phyloP scores from a whole-genome alignment of 2,888 invertebrate genomes.

The Trileptium ribeirensis region DNA sequence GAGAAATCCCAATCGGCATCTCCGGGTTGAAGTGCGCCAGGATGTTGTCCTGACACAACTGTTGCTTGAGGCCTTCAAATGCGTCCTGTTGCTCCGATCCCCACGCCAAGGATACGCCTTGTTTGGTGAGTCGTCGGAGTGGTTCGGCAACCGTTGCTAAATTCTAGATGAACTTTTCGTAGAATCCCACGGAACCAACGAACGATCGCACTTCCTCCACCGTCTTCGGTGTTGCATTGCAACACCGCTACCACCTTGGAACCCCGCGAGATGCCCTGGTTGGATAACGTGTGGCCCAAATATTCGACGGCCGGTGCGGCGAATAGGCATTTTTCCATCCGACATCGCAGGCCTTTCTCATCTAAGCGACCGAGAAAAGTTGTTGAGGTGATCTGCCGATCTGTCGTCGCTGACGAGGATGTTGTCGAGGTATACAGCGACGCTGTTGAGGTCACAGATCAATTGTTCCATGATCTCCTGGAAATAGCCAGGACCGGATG shows the following conservation, averaged over 20 bases:
- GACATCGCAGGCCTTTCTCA: not conserved
- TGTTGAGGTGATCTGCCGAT: not conserved
- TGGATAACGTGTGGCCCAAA: not conserved
- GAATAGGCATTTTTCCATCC: not conserved
- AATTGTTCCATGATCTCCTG: conserved; percentile 38
- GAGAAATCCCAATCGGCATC: not conserved
- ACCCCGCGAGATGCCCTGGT: not conserved
- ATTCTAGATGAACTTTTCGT: conserved; percentile 21
- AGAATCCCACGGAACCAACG: conserved; percentile 25
- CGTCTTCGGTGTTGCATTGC: not conserved
- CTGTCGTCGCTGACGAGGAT: conserved; percentile 19
- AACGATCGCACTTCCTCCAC: not conserved
- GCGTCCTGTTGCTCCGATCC: conserved; percentile 16
- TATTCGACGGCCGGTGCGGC: not conserved
- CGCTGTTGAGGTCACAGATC: conserved; percentile 35
- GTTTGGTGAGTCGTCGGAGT: not conserved
- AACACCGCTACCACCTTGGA: conserved; percentile 10
- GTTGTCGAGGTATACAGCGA: conserved; percentile 36
- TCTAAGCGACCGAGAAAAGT: not conserved
- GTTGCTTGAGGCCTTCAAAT: conserved; percentile 5
- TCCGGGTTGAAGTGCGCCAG: not conserved
- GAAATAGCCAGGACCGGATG: not conserved
- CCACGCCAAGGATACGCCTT: not conserved
- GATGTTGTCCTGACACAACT: not conserved
- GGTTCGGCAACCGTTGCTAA: conserved; percentile 7